Base-by-base conservation (phyloP, 2,888 invertebrate genomes). In the Microplitis deprimator region DNA sequence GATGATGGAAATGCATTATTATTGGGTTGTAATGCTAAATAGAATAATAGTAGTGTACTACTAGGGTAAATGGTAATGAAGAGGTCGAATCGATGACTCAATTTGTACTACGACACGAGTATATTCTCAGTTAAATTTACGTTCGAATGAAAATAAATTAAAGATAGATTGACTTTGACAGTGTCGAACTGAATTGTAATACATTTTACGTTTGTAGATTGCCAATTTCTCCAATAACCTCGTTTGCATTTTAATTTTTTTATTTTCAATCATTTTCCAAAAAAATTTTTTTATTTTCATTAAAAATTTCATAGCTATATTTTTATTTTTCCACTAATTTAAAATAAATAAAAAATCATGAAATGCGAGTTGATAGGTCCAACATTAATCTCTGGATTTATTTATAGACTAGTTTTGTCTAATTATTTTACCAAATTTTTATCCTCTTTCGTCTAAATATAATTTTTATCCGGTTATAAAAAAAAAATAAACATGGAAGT, bases 181-280 rank as follows among this genome's bases (percentile, higher is more conserved):
- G 29, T 16, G n/a, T 39, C 40, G 20, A 69, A 74, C 71, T 17
- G 6, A 72, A 78, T 70, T 69, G 41, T 17, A 39, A 50, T 39
- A 17, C 38, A 82, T 82, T 85, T 86, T 84, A 83, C 83, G 79
- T 78, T 83, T 83, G 83, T 82, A 85, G 85, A 88, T 88, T 87
- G 87, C 83, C 87, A 88, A 88, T 88, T 82, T 83, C 77, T 79
- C 65, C 77, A 75, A 81, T 84, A 84, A 87, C 87, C 82, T 77
- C 62, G 71, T 79, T 82, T 82, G 80, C 50, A 62, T 62, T 61
- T 70, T 5, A 13, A 29, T 65, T 29, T 29, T 65, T 65, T 65
- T 65, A 17, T 59, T 59, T 59, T 29, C 4, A 50, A 50, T 50
- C 13, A 50, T 50, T 8, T 50, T 13, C 8, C 1, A 50, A 50